phyloP scores from a whole-genome alignment of 2,888 invertebrate species.

The Morpho helenor region DNA sequence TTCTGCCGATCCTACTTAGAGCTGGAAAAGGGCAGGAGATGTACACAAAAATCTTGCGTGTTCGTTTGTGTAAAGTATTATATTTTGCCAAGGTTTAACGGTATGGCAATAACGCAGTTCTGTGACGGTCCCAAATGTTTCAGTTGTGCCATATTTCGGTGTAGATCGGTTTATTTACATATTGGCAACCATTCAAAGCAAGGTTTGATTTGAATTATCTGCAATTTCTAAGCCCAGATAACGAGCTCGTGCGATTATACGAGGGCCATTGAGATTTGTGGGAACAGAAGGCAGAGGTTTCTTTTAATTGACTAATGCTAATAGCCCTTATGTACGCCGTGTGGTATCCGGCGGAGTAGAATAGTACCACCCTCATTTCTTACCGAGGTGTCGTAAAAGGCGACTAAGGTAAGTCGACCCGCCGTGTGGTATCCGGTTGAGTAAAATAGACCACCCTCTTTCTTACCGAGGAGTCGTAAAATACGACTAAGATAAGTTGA shows the following conservation, averaged over 20 bases:
- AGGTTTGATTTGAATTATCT: conserved; percentile 25
- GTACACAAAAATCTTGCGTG: neutral
- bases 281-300: conserved; percentile 6
- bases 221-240: conserved; percentile 19
- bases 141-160: conserved; percentile 14
- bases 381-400: no score
- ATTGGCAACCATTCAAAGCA: conserved; percentile 31
- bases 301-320: no score
- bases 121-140: conserved; percentile 12
- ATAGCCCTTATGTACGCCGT: no score
- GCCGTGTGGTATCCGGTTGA: no score
- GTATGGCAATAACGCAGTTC: conserved; percentile 1
- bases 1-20: neutral
- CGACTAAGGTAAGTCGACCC: no score
- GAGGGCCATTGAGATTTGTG: conserved; percentile 14
- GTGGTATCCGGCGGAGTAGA: no score
- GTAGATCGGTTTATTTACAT: conserved; percentile 25
- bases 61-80: neutral
- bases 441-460: no score
- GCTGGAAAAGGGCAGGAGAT: neutral
- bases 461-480: no score
- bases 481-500: no score
- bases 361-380: no score
- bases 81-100: no score
- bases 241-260: conserved; percentile 4